A percentile compares a stretch with the other conserved stretches of the same genome.
These are phyloP conservation scores for Leucosticte australis DNA, from an alignment of 2,113 vertebrate species.

Conservation along the genomic window DNA sequence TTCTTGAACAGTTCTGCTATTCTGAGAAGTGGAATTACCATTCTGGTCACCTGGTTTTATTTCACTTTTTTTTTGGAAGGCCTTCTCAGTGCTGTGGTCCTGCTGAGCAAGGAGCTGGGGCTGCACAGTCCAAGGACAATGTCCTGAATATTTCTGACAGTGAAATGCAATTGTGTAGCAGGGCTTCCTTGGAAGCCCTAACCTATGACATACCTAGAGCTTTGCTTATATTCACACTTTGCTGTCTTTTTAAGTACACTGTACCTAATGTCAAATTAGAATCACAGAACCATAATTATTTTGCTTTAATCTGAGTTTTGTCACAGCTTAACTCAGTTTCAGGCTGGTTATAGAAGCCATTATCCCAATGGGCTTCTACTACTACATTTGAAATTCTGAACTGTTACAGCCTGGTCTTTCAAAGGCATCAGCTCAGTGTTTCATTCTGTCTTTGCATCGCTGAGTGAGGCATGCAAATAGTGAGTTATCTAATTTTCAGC, in stretches of 20 bases:
- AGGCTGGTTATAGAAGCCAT: neutral
- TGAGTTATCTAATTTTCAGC: neutral
- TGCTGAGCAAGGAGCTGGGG: neutral
- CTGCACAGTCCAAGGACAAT: neutral
- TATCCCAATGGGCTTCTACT: neutral
- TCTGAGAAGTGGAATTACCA: neutral
- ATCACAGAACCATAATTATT: neutral
- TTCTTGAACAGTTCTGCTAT: neutral
- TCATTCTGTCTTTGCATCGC: neutral
- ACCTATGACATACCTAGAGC: neutral
- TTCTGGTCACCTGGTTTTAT: neutral
- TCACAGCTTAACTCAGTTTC: neutral
- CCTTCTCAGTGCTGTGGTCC: neutral
- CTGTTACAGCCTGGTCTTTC: neutral
- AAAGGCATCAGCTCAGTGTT: neutral
- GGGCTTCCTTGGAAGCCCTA: neutral
- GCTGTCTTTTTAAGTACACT: neutral
- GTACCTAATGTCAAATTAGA: neutral
- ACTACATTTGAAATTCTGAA: neutral
- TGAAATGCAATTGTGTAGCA: neutral
- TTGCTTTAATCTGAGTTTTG: neutral
- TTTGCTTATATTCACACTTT: neutral
- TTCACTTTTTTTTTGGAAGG: neutral
- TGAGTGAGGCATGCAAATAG: neutral
- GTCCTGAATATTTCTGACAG: neutral